phyloP scores from a whole-genome alignment of 2,113 vertebrate species.

The Paraplagusia blochii region DNA sequence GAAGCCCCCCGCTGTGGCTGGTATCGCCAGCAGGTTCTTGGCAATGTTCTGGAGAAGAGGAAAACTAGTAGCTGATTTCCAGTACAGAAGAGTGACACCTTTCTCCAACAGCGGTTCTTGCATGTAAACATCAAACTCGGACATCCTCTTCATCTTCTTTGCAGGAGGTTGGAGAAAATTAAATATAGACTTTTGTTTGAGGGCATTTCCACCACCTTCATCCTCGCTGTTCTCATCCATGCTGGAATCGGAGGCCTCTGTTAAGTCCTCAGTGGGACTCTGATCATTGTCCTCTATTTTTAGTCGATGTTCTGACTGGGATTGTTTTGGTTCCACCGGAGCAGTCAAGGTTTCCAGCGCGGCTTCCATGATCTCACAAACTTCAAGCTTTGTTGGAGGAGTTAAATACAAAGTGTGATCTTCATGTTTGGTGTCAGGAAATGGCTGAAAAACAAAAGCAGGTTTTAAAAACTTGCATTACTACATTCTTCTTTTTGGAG shows the following conservation, averaged over 20 bases:
- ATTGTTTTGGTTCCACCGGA: slow-evolving; percentile 7
- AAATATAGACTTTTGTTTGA: slow-evolving; percentile 66
- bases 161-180: slow-evolving; percentile 48
- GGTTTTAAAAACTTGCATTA: neutral
- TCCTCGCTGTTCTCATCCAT: slow-evolving; percentile 4
- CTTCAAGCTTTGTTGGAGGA: slow-evolving; percentile 59
- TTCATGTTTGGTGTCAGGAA: slow-evolving; percentile 48
- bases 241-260: neutral
- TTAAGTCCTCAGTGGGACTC: neutral
- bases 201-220: slow-evolving; percentile 12
- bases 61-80: slow-evolving; percentile 65
- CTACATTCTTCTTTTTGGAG: neutral
- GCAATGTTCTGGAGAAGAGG: slow-evolving; percentile 62
- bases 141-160: slow-evolving; percentile 55
- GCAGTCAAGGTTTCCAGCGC: slow-evolving; percentile 17
- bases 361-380: slow-evolving; percentile 44
- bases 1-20: slow-evolving; percentile 74
- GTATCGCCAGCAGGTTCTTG: slow-evolving; percentile 66
- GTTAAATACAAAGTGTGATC: slow-evolving; percentile 34
- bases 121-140: slow-evolving; percentile 68
- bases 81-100: slow-evolving; percentile 52
- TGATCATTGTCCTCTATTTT: slow-evolving; percentile 14
- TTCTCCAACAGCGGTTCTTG: slow-evolving; percentile 57
- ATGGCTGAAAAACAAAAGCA: slow-evolving; percentile 48
- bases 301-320: neutral